These are phyloP conservation scores for Chelonoidis abingdonii DNA, from an alignment of 2,113 vertebrate genomes.

Conservation along the genomic window DNA sequence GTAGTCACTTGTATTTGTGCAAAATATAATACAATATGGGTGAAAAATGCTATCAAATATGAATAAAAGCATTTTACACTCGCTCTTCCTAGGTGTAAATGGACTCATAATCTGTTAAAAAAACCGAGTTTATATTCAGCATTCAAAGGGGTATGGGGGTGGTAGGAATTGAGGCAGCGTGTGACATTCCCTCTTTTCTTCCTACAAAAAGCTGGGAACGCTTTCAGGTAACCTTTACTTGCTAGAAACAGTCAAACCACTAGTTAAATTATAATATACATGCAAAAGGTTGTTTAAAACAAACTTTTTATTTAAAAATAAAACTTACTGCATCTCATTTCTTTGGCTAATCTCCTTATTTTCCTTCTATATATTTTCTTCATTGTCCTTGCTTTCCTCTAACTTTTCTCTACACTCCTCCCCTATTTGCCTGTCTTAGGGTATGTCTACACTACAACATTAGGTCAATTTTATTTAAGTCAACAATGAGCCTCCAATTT, in stretches of 20 bases:
- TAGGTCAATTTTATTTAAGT: too few species aligned
- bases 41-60: conserved; percentile 5
- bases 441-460: too few species aligned
- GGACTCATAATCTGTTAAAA: background rate
- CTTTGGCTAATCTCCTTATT: background rate
- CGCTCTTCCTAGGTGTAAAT: background rate
- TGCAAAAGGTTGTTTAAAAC: too few species aligned
- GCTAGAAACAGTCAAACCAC: background rate
- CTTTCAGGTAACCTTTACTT: conserved; percentile 10
- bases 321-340: background rate
- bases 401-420: background rate
- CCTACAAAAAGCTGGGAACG: background rate
- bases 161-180: background rate
- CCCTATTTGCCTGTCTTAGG: accelerated
- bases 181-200: background rate
- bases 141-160: background rate
- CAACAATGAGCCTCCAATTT: too few species aligned
- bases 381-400: background rate
- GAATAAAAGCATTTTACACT: background rate
- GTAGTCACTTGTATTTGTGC: background rate
- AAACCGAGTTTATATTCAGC: background rate
- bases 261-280: background rate
- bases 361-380: background rate
- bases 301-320: background rate
- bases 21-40: background rate